Percentiles rank a stretch among this genome's conserved stretches.
Evolutionary conservation across 2,797 vertebrate genomes (phyloP).

Genomic region (Vipera ursinii): DNA sequence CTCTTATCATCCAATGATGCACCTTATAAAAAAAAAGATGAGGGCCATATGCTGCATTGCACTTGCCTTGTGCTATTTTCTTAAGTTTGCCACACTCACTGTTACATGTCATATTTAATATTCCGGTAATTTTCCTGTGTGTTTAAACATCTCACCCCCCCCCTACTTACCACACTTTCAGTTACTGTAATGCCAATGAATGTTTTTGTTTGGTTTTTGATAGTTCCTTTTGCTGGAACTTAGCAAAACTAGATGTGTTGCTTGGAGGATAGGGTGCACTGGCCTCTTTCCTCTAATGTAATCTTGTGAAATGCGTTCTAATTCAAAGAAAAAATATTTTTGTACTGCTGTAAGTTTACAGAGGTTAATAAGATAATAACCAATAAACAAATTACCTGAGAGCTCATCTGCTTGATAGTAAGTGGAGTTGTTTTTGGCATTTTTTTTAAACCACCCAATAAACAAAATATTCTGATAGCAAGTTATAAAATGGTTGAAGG

Average conservation of each 20-base stretch:
- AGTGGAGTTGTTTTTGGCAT: no score
- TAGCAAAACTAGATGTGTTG: neutral
- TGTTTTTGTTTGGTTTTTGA: neutral
- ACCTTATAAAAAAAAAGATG: neutral
- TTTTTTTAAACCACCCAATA: neutral
- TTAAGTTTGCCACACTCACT: neutral
- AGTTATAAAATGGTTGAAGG: neutral
- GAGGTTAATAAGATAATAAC: constrained; percentile 49
- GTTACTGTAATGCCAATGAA: neutral
- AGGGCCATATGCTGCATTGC: neutral
- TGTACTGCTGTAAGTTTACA: constrained; percentile 62
- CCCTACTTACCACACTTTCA: neutral
- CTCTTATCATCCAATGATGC: neutral
- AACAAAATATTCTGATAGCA: neutral
- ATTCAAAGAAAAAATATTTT: constrained; percentile 59
- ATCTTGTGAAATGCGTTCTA: constrained; percentile 35
- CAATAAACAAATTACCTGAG: constrained; percentile 49
- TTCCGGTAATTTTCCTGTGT: neutral
- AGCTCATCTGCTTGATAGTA: neutral
- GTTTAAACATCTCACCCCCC: neutral
- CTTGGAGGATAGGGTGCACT: neutral
- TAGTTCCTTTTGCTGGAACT: neutral
- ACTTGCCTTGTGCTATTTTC: neutral
- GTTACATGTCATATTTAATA: neutral
- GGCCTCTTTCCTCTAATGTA: neutral